Conservation (phyloP, 53 echinoderm and acorn worm genomes). For the Zoroaster sp. region DNA sequence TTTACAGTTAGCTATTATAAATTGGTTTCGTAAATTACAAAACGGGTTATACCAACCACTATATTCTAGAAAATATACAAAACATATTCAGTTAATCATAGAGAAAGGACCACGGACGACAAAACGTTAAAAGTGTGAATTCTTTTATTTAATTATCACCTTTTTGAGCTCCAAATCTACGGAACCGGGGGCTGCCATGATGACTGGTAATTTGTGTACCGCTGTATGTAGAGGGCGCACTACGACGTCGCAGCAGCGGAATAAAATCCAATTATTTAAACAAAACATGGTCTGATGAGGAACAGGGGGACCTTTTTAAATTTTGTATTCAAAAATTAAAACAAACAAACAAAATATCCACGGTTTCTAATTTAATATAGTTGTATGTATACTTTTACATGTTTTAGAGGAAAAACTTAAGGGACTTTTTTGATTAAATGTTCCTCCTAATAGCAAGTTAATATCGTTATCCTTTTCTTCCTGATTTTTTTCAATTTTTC, state of each 20-base stretch:
- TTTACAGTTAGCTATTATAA: no score
- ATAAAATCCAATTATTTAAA: neutral
- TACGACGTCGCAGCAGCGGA: neutral
- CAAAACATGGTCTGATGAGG: no score
- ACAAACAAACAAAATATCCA: no score
- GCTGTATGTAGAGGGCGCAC: neutral
- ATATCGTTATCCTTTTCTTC: no score
- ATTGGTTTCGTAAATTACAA: neutral
- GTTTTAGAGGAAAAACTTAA: no score
- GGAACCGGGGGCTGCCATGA: constrained; percentile 31
- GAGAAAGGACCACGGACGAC: no score
- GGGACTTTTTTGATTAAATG: no score
- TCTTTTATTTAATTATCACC: neutral
- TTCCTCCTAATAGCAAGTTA: no score
- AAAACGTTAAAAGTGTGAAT: neutral
- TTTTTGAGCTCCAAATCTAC: constrained; percentile 38
- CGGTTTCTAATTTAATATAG: no score
- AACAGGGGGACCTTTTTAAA: neutral
- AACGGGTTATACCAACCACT: neutral
- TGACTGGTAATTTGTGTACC: neutral
- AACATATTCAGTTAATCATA: neutral
- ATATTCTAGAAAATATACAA: neutral
- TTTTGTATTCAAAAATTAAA: no score
- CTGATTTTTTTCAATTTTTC: no score
- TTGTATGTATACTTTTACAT: no score